These are phyloP conservation scores for Amaurobius ferox DNA, from an alignment of 2,888 invertebrate species.

Conservation along the genomic window DNA sequence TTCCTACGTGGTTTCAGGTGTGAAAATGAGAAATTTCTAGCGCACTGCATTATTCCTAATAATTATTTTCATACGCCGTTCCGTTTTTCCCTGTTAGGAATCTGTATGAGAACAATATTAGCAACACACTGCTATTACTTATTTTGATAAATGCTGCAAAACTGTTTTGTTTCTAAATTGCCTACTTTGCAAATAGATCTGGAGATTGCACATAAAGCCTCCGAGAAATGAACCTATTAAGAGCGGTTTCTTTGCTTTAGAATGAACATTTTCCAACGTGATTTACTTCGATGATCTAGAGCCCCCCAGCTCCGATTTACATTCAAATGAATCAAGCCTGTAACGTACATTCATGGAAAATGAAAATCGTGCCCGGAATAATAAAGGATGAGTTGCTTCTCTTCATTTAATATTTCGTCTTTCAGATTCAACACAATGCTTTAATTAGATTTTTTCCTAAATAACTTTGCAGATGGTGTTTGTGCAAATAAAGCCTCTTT, in stretches of 20 bases:
- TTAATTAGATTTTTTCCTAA: slow-evolving; percentile 64
- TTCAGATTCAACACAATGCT: slow-evolving; percentile 56
- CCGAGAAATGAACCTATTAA: slow-evolving; percentile 60
- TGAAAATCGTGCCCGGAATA: slow-evolving; percentile 67
- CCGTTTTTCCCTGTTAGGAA: background rate
- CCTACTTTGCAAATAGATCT: slow-evolving; percentile 43
- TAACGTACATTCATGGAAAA: slow-evolving; percentile 46
- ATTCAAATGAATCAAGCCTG: slow-evolving; percentile 64
- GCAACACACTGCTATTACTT: slow-evolving; percentile 55
- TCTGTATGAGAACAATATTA: slow-evolving; percentile 33
- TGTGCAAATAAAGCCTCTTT: background rate
- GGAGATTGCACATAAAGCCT: slow-evolving; percentile 61
- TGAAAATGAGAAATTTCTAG: too few species aligned
- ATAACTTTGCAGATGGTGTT: background rate
- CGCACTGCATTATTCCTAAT: background rate
- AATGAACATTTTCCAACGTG: slow-evolving; percentile 58
- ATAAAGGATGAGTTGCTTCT: slow-evolving; percentile 17
- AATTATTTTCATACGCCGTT: background rate
- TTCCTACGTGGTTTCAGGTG: too few species aligned
- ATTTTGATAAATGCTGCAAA: slow-evolving; percentile 56
- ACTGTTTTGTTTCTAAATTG: slow-evolving; percentile 63
- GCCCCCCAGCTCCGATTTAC: slow-evolving; percentile 46
- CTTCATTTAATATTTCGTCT: slow-evolving; percentile 62
- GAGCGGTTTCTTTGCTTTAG: slow-evolving; percentile 56
- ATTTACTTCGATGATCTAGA: slow-evolving; percentile 57